phyloP scores from a whole-genome alignment of 1,140 invertebrate species.

The Telenomus remus region DNA sequence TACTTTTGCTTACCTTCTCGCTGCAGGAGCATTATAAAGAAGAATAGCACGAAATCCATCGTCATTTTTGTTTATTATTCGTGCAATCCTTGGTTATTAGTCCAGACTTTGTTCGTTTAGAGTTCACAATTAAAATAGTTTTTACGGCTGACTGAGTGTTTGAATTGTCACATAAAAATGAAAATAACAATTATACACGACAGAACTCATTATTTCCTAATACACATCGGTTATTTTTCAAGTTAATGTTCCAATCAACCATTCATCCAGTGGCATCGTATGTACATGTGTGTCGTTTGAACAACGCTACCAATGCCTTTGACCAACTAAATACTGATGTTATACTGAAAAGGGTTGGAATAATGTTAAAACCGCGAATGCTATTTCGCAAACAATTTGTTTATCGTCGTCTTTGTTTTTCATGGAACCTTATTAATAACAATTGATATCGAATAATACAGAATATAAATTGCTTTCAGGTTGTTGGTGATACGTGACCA shows the following conservation, averaged over 20 bases:
- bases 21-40: conserved; percentile 63
- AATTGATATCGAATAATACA: too few species aligned
- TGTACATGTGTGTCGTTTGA: neutral
- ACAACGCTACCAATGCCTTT: conserved; percentile 15
- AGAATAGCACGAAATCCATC: conserved; percentile 66
- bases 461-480: too few species aligned
- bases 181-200: too few species aligned
- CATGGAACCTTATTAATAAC: too few species aligned
- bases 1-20: conserved; percentile 63
- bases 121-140: too few species aligned
- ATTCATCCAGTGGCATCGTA: conserved; percentile 14
- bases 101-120: too few species aligned
- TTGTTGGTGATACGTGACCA: too few species aligned
- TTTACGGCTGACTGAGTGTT: too few species aligned
- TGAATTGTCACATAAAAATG: too few species aligned
- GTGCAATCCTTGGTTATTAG: conserved; percentile 11
- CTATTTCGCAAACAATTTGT: conserved; percentile 14
- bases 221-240: conserved; percentile 38
- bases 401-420: too few species aligned
- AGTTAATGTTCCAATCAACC: conserved; percentile 27
- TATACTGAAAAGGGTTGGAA: conserved; percentile 2
- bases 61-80: conserved; percentile 24
- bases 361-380: conserved; percentile 19
- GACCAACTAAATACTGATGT: conserved; percentile 29
- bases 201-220: conserved; percentile 8